A percentile compares a stretch with the other conserved stretches of the same genome.
These are phyloP conservation scores for Zaprionus lachaisei DNA, from an alignment of 1,140 invertebrate genomes.

Conservation along the genomic window DNA sequence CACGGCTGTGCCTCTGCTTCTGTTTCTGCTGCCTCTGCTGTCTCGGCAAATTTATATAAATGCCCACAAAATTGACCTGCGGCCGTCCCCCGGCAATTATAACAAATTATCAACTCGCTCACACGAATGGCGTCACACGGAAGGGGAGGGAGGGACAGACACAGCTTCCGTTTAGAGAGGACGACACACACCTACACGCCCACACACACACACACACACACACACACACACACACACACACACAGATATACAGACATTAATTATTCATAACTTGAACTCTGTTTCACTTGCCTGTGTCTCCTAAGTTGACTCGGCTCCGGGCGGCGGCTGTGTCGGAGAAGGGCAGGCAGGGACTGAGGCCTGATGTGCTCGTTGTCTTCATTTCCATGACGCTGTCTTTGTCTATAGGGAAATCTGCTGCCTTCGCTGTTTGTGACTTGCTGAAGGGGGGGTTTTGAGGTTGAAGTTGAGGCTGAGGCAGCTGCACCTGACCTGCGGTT, in stretches of 20 bases:
- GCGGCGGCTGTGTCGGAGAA: background rate
- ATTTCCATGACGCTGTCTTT: conserved; percentile 57
- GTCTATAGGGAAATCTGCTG: conserved; percentile 75
- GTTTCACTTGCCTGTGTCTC: conserved; percentile 20
- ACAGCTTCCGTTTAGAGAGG: conserved; percentile 40
- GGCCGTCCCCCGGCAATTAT: conserved; percentile 78
- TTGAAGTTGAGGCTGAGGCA: background rate
- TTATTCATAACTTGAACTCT: conserved; percentile 78
- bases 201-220: conserved; percentile 46
- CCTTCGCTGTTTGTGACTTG: conserved; percentile 21
- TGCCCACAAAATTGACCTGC: conserved; percentile 81
- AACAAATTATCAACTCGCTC: conserved; percentile 81
- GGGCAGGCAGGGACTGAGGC: background rate
- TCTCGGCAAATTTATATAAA: conserved; percentile 74
- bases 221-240: conserved; percentile 52
- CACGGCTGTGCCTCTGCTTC: too few species aligned
- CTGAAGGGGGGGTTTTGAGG: background rate
- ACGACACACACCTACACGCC: conserved; percentile 48
- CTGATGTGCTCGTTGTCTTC: conserved; percentile 24
- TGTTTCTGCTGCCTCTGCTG: conserved; percentile 39
- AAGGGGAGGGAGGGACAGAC: conserved; percentile 20
- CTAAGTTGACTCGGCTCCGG: conserved; percentile 8
- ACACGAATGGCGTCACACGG: conserved; percentile 56
- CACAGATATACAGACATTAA: conserved; percentile 65
- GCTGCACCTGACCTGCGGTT: conserved; percentile 41